Percentiles rank a stretch among this genome's conserved stretches.
phyloP scores from a whole-genome alignment of 2,797 vertebrate genomes.

The Botia kubotai region DNA sequence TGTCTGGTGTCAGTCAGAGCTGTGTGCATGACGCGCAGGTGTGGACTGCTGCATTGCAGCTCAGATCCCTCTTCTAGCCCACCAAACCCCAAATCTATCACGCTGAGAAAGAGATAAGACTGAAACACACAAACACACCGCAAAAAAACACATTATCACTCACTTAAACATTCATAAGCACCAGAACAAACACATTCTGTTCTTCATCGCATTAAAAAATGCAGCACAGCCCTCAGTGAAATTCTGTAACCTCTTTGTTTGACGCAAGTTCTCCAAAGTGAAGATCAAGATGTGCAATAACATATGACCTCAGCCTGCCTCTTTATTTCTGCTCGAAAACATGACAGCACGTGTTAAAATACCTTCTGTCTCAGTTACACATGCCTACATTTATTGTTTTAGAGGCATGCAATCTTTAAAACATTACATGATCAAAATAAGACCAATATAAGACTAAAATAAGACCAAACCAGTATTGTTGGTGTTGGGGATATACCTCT shows the following conservation, averaged over 20 bases:
- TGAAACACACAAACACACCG: neutral
- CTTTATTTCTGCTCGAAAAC: neutral
- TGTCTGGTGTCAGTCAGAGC: slow-evolving; percentile 32
- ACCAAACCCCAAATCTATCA: slow-evolving; percentile 8
- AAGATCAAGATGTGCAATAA: neutral
- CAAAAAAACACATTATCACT: neutral
- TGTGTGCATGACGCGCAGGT: slow-evolving; percentile 13
- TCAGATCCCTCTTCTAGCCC: slow-evolving; percentile 6
- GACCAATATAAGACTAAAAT: too few relatives aligned
- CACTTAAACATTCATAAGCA: neutral
- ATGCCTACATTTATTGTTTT: too few relatives aligned
- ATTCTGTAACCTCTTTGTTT: neutral
- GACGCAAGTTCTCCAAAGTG: neutral
- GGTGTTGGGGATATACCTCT: neutral
- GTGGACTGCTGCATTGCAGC: slow-evolving; percentile 42
- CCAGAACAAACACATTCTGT: neutral
- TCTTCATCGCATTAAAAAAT: neutral
- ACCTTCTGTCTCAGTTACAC: too few relatives aligned
- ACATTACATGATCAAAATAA: too few relatives aligned
- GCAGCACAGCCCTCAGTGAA: neutral
- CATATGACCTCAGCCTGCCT: neutral
- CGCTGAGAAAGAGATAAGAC: neutral
- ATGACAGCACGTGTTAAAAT: too few relatives aligned
- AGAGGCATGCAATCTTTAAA: too few relatives aligned
- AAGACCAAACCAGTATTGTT: neutral